Conservation (phyloP, 1,140 invertebrate species). For the Eueides isabella region DNA sequence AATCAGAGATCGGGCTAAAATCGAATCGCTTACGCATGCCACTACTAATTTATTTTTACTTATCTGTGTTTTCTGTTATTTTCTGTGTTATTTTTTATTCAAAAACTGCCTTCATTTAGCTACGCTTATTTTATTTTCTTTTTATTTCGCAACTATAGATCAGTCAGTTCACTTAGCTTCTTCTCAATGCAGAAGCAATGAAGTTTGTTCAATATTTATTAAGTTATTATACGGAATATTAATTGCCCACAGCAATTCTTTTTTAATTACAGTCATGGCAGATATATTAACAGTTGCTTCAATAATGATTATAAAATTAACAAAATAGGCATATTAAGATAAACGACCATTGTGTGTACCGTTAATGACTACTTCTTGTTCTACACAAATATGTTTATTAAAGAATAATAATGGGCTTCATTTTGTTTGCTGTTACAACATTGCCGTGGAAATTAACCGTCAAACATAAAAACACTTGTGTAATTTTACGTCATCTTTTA, state of each 20-base stretch:
- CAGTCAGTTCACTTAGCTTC: conserved; percentile 58
- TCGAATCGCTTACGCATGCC: conserved; percentile 29
- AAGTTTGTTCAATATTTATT: conserved; percentile 38
- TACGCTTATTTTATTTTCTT: conserved; percentile 39
- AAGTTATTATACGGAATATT: conserved; percentile 20
- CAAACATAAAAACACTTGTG: neutral
- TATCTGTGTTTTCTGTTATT: conserved; percentile 27
- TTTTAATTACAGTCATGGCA: conserved; percentile 49
- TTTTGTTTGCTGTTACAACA: neutral
- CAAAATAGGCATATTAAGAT: neutral
- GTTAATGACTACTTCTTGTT: neutral
- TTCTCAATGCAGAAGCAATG: conserved; percentile 79
- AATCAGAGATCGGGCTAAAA: conserved; percentile 13
- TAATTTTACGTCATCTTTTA: neutral
- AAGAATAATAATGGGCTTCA: neutral
- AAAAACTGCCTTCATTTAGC: conserved; percentile 27
- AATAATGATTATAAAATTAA: neutral
- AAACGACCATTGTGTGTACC: neutral
- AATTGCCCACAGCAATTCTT: conserved; percentile 77
- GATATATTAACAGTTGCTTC: conserved; percentile 25
- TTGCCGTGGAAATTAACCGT: conserved; percentile 4
- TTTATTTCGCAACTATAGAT: conserved; percentile 38
- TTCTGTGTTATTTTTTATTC: conserved; percentile 36
- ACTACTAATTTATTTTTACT: conserved; percentile 30
- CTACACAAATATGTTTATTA: neutral